Base-by-base conservation (phyloP, 1,140 invertebrate genomes). In the Dendrolimus kikuchii region DNA sequence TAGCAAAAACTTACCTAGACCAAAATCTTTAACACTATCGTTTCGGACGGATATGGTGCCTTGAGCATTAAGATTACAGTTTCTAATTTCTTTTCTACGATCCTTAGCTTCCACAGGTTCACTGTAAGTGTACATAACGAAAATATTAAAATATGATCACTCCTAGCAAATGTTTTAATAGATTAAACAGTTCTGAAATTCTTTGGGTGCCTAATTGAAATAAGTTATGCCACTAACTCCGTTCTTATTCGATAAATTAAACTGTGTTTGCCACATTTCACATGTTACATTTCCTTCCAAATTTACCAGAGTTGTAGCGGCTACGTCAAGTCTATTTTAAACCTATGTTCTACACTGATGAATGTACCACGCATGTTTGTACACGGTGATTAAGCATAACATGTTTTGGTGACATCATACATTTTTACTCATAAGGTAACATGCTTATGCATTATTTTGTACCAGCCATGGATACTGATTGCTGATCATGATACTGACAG, bases 241-340 rank as follows among this genome's bases (percentile, higher is more conserved):
- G 10, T 10, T 7, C 37, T 48, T 37, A 9, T 37, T 6, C 39
- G 41, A 52, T 45, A 57, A 60, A 61, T 61, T 55, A 46, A 53
- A 55, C 37, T 36, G 43, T 23, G 23, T 23, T 23, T 23, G 23
- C 23, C 23, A 23, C 23, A 23, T 23, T 23, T 23, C 23, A 23
- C 23, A 23, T 23, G 23, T 65, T 58, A 55, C 39, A 53, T 60
- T 62, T 45, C 41, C 64, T 64, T 55, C 63, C 59, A 49, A 66
- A 69, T 68, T 68, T 66, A 56, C 44, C 45, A 54, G 64, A 55
- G 38, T 62, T 51, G 60, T 64, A 64, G 10, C 10, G 10, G 49
- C 63, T 63, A 53, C 66, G 67, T 81, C 74, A 74, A 68, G 57
- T 77, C 75, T 81, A 78, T 78, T 75, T 73, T 67, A 66, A 76